These are phyloP conservation scores for Caradrina kadenii DNA, from an alignment of 2,888 invertebrate species.

Conservation along the genomic window DNA sequence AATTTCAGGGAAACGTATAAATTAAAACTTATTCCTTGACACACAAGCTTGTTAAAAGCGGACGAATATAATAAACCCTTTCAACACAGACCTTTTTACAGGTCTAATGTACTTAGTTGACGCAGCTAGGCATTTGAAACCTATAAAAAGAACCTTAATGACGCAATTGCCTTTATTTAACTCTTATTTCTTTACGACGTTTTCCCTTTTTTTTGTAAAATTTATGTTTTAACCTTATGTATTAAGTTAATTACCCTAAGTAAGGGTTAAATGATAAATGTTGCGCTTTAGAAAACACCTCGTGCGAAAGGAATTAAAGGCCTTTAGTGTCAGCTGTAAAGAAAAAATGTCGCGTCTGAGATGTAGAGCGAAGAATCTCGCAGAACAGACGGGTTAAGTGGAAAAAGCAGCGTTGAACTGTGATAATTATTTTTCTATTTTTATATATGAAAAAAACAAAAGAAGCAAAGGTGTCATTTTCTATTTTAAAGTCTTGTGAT, in stretches of 20 bases:
- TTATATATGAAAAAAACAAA: not conserved
- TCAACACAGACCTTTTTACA: slow-evolving; percentile 30
- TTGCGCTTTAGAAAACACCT: slow-evolving; percentile 80
- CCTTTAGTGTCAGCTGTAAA: slow-evolving; percentile 74
- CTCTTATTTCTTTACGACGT: slow-evolving; percentile 68
- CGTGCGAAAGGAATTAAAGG: slow-evolving; percentile 78
- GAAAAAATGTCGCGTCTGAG: slow-evolving; percentile 72
- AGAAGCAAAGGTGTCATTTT: too few relatives aligned
- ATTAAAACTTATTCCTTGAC: slow-evolving; percentile 46
- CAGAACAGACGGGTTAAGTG: slow-evolving; percentile 24
- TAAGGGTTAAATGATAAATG: slow-evolving; percentile 82
- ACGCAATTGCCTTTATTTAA: slow-evolving; percentile 67
- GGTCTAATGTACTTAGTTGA: slow-evolving; percentile 57
- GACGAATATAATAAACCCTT: slow-evolving; percentile 33
- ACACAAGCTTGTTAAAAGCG: slow-evolving; percentile 15
- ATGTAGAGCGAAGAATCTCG: slow-evolving; percentile 53
- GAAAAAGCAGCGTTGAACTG: not conserved
- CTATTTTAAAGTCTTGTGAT: not conserved
- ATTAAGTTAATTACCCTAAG: slow-evolving; percentile 81
- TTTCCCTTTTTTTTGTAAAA: slow-evolving; percentile 66
- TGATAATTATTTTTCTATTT: not conserved
- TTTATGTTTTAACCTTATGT: slow-evolving; percentile 66
- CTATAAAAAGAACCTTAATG: slow-evolving; percentile 46
- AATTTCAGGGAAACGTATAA: slow-evolving; percentile 36
- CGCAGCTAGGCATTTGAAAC: slow-evolving; percentile 12